phyloP scores from a whole-genome alignment of 2,113 vertebrate species.

The Alosa alosa region DNA sequence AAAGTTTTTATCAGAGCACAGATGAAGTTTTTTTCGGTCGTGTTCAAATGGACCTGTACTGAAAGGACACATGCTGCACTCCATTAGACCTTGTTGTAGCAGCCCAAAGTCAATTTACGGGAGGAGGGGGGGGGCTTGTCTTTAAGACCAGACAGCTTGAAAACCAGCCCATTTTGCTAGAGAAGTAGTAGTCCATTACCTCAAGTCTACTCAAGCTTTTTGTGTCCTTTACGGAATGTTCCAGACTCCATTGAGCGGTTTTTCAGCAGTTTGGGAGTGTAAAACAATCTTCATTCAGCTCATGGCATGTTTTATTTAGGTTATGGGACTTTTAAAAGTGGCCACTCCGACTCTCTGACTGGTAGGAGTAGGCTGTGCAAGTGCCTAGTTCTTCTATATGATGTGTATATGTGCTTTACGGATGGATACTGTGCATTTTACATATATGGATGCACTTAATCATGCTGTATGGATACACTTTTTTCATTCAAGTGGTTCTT shows the following conservation, averaged over 20 bases:
- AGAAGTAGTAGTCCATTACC: background rate
- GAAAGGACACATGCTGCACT: background rate
- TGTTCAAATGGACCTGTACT: background rate
- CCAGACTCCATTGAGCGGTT: background rate
- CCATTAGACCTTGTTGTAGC: slow-evolving; percentile 7
- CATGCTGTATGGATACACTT: background rate
- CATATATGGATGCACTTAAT: background rate
- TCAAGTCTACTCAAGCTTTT: background rate
- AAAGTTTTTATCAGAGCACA: background rate
- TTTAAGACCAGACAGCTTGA: background rate
- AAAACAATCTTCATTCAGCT: slow-evolving; percentile 27
- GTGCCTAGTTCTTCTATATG: slow-evolving; percentile 39
- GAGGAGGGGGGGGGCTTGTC: background rate
- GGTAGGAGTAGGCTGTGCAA: slow-evolving; percentile 36
- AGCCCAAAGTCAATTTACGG: background rate
- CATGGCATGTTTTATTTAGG: slow-evolving; percentile 62
- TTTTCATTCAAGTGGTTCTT: background rate
- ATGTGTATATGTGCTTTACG: slow-evolving; percentile 25
- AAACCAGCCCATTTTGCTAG: background rate
- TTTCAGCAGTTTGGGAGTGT: slow-evolving; percentile 2
- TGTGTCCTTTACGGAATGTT: background rate
- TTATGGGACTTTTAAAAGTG: slow-evolving; percentile 49
- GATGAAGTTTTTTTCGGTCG: background rate
- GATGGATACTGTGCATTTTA: slow-evolving; percentile 32
- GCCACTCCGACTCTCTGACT: slow-evolving; percentile 39